phyloP scores from a whole-genome alignment of 2,888 invertebrate species.

The Diogma glabrata region DNA sequence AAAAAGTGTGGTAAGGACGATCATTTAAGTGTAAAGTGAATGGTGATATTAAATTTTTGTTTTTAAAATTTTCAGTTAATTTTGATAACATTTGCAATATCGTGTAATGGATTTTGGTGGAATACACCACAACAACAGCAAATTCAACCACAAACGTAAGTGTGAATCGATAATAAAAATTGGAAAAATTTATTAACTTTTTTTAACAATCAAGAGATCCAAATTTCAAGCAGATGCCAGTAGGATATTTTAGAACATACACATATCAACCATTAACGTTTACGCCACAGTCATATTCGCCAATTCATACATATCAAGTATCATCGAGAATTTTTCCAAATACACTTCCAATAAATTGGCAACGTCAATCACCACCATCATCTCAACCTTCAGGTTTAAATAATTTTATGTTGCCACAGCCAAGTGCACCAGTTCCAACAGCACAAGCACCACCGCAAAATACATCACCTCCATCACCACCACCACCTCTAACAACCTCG shows the following conservation, averaged over 20 bases:
- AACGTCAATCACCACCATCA: constrained; percentile 9
- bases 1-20: background rate
- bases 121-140: constrained; percentile 2
- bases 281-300: constrained; percentile 16
- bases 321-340: background rate
- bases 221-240: constrained; percentile 28
- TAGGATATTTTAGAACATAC: constrained; percentile 34
- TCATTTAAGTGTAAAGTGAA: no score
- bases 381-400: background rate
- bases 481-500: constrained; percentile 5
- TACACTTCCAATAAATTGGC: constrained; percentile 11
- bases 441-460: background rate
- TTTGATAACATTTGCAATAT: constrained; percentile 12
- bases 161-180: background rate
- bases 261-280: constrained; percentile 31
- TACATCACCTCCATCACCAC: background rate
- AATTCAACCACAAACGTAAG: constrained; percentile 14
- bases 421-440: background rate
- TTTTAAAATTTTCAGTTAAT: constrained; percentile 12
- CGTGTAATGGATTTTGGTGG: constrained; percentile 20
- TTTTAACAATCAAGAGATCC: background rate
- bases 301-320: constrained; percentile 9
- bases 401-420: background rate
- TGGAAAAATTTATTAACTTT: background rate
- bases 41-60: no score